These are phyloP conservation scores for Stenolophus ochropezus DNA, from an alignment of 2,888 invertebrate species.

Conservation along the genomic window DNA sequence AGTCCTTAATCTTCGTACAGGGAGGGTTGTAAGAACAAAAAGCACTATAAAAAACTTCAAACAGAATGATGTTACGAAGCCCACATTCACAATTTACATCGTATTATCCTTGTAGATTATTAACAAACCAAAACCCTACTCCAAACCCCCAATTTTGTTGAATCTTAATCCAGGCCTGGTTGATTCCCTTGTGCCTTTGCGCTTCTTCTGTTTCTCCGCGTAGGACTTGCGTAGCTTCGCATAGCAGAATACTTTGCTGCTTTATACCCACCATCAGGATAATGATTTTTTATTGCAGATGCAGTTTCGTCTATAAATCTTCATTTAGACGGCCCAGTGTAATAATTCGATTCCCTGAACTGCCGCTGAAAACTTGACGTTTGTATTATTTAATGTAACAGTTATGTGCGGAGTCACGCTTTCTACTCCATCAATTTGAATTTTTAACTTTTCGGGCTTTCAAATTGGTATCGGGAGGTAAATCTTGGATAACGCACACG, in stretches of 20 bases:
- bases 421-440: slow-evolving; percentile 15
- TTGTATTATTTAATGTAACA: slow-evolving; percentile 39
- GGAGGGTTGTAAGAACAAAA: background rate
- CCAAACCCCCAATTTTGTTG: background rate
- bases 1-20: background rate
- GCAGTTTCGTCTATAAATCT: slow-evolving; percentile 38
- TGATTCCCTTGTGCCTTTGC: slow-evolving; percentile 8
- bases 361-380: slow-evolving; percentile 13
- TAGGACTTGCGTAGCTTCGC: background rate
- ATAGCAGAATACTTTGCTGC: background rate
- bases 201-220: slow-evolving; percentile 20
- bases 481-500: background rate
- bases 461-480: background rate
- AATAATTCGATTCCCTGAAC: slow-evolving; percentile 35
- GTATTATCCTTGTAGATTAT: background rate
- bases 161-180: background rate
- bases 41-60: background rate
- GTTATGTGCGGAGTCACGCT: slow-evolving; percentile 18
- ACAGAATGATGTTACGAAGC: background rate
- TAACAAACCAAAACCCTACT: background rate
- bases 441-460: slow-evolving; percentile 1
- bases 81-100: background rate
- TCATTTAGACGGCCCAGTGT: slow-evolving; percentile 30
- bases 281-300: slow-evolving; percentile 47
- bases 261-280: background rate